Percentiles rank a stretch among this genome's conserved stretches.
phyloP scores from a whole-genome alignment of 2,888 invertebrate species.

The Ectemnius continuus region DNA sequence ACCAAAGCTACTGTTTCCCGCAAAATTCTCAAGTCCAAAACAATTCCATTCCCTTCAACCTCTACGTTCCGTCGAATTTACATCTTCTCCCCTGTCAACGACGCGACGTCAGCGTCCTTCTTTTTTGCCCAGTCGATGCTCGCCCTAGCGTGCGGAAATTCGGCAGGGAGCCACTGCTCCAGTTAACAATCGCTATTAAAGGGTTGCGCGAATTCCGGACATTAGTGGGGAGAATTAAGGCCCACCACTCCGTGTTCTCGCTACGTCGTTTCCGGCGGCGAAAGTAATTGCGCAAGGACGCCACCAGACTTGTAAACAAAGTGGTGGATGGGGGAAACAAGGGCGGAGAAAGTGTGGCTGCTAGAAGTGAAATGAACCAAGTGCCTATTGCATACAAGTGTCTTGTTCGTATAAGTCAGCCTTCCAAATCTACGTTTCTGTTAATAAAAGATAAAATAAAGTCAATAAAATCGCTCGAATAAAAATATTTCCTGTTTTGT shows the following conservation, averaged over 20 bases:
- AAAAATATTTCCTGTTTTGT: too few relatives aligned
- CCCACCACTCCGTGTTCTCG: constrained; percentile 31
- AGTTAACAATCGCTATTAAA: constrained; percentile 65
- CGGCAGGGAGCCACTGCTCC: constrained; percentile 33
- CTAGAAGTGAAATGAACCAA: not conserved
- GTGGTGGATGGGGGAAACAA: not conserved
- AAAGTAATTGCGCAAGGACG: too few relatives aligned
- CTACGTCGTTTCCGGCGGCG: constrained; percentile 17
- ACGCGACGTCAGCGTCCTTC: not conserved
- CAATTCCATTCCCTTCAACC: not conserved
- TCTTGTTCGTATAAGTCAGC: too few relatives aligned
- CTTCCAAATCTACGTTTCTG: too few relatives aligned
- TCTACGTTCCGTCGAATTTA: constrained; percentile 1
- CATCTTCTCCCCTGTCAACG: not conserved
- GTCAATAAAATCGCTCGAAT: too few relatives aligned
- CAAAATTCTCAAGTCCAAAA: too few relatives aligned
- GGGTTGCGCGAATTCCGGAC: constrained; percentile 38
- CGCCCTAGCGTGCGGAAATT: constrained; percentile 36
- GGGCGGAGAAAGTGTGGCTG: not conserved
- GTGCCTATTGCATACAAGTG: too few relatives aligned
- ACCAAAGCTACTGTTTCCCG: too few relatives aligned
- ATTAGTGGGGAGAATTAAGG: constrained; percentile 59
- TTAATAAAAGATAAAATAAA: too few relatives aligned
- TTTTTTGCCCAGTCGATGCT: constrained; percentile 10
- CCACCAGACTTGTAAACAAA: too few relatives aligned